Percentiles rank a stretch among this genome's conserved stretches.
Evolutionary conservation across 2,888 invertebrate species (phyloP).

Genomic region (Adelognathus sp.): DNA sequence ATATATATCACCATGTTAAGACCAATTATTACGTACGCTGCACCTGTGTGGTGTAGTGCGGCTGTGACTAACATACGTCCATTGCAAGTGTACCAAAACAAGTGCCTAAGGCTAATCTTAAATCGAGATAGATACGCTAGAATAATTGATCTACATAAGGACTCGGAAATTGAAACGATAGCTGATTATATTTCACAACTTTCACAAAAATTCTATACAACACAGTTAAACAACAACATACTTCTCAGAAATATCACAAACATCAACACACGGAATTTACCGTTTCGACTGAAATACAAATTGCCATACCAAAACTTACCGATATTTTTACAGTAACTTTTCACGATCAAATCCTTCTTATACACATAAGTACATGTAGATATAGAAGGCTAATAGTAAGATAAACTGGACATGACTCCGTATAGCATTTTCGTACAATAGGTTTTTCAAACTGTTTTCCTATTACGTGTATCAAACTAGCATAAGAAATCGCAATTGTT

Average conservation of each 20-base stretch:
- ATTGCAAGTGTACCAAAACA: conserved; percentile 64
- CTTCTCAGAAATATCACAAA: background rate
- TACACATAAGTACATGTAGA: no score
- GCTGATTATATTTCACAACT: background rate
- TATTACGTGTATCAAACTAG: no score
- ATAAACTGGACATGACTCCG: no score
- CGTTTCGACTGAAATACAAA: conserved; percentile 14
- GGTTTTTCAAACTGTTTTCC: no score
- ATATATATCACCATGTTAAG: conserved; percentile 65
- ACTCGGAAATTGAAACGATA: background rate
- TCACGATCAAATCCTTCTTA: no score
- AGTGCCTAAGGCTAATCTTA: conserved; percentile 55
- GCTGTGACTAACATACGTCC: conserved; percentile 36
- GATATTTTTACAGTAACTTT: no score
- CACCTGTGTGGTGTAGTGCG: conserved; percentile 64
- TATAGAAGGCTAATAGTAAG: no score
- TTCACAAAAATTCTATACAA: background rate
- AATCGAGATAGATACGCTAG: conserved; percentile 42
- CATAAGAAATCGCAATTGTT: no score
- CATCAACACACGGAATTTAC: background rate
- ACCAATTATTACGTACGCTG: conserved; percentile 64
- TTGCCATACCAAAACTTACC: background rate
- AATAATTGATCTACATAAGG: conserved; percentile 48
- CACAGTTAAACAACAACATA: background rate
- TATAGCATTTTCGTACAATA: no score